phyloP scores from a whole-genome alignment of 2,888 invertebrate species.

The Halictus ligatus region DNA sequence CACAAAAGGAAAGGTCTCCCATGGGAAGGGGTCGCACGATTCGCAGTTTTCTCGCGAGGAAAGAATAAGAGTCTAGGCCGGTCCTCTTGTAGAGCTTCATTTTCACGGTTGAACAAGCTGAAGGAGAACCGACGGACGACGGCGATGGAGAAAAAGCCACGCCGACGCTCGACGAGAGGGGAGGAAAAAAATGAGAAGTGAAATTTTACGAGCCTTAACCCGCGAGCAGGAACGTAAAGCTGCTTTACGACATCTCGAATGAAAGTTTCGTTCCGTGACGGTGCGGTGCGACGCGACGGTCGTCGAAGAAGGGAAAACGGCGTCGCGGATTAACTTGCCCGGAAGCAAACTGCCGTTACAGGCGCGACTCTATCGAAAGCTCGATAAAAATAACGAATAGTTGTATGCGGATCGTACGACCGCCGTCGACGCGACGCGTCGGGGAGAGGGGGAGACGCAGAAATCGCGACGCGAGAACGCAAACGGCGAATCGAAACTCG shows the following conservation, averaged over 20 bases:
- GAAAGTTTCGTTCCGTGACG: slow-evolving; percentile 72
- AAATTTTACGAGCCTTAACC: slow-evolving; percentile 66
- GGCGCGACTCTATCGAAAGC: slow-evolving; percentile 19
- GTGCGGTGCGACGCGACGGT: slow-evolving; percentile 22
- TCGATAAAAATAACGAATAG: slow-evolving; percentile 41
- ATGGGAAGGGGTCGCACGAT: slow-evolving; percentile 23
- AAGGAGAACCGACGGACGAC: slow-evolving; percentile 24
- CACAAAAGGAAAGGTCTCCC: background rate
- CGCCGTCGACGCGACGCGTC: background rate
- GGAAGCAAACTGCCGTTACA: slow-evolving; percentile 52
- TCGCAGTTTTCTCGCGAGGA: background rate
- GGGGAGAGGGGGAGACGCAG: background rate
- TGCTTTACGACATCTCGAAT: slow-evolving; percentile 75
- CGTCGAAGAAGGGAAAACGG: slow-evolving; percentile 32
- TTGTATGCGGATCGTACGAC: background rate
- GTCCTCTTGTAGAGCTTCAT: slow-evolving; percentile 38
- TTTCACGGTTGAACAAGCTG: slow-evolving; percentile 45
- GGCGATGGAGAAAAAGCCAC: background rate
- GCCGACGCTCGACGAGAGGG: slow-evolving; percentile 27
- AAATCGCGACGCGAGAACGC: background rate
- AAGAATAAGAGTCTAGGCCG: background rate
- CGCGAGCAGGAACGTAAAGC: slow-evolving; percentile 63
- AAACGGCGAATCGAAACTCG: background rate
- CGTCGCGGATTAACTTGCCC: slow-evolving; percentile 48
- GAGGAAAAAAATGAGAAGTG: slow-evolving; percentile 42